Percentiles rank a stretch among this genome's conserved stretches.
These are phyloP conservation scores for Drosophila tripunctata DNA, from an alignment of 2,888 invertebrate genomes.

Conservation along the genomic window DNA sequence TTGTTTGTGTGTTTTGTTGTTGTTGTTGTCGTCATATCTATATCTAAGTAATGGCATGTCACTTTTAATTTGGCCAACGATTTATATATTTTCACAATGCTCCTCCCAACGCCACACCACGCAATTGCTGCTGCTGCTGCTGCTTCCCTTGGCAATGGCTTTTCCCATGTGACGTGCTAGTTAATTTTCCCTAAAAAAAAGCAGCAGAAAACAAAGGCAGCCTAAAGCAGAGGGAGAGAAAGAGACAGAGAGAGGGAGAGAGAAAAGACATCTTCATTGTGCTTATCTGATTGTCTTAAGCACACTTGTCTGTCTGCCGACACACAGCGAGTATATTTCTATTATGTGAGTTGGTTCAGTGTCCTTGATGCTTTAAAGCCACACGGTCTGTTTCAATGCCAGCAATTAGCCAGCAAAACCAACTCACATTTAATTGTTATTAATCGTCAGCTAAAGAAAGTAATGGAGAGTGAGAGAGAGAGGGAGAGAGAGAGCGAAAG, in stretches of 20 bases:
- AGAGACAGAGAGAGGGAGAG: neutral
- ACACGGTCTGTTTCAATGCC: constrained; percentile 18
- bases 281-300: constrained; percentile 52
- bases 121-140: neutral
- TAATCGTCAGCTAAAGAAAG: constrained; percentile 51
- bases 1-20: no score
- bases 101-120: neutral
- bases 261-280: constrained; percentile 51
- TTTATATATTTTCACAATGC: constrained; percentile 55
- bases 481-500: neutral
- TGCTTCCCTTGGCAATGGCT: neutral
- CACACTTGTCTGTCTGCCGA: constrained; percentile 28
- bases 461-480: constrained; percentile 2
- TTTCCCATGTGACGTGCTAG: constrained; percentile 14
- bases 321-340: constrained; percentile 26
- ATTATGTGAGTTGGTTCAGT: constrained; percentile 18
- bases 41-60: constrained; percentile 71
- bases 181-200: constrained; percentile 65
- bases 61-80: constrained; percentile 74
- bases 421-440: constrained; percentile 75
- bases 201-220: constrained; percentile 40
- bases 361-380: constrained; percentile 21
- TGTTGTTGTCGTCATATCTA: no score
- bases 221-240: neutral
- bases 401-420: constrained; percentile 62